Evolutionary conservation across 2,113 vertebrate species (phyloP), one percentile per base, ranked within the genome.

Genomic region (Hypomesus transpacificus): DNA sequence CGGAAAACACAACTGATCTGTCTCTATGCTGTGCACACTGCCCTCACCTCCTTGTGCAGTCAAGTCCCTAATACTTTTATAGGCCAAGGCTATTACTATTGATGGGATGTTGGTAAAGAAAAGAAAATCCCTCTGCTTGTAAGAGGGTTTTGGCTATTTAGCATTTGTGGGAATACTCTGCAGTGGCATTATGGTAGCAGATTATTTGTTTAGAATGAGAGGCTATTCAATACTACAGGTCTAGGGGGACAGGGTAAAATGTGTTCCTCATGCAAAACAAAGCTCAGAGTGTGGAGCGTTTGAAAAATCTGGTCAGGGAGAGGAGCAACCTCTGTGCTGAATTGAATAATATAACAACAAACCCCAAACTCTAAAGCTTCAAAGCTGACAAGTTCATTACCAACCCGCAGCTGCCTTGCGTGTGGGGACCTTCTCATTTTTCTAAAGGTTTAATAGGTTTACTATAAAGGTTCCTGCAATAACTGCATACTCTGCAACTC

Each of bases 191-290:
- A 85, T 80, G 76, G 85, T 76, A 82, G 81, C 77, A 83, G 82
- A 84, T 88, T 87, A 87, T 91, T 90, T 90, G 83, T 88, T 91
- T 89, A 87, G 87, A 90, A 89, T 77, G 77, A 89, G 82, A 83
- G 75, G 83, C 86, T 85, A 84, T 86, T 86, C 80, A 75, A 83
- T 85, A 86, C 68, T 73, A 74, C 2, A 52, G 81, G 73, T 84
- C 88, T 82, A 73, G 67, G 21, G 89, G 83, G 88, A 88, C 68
- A 78, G 78, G 78, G 51, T 82, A 71, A 90, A 90, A 88, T 85
- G 83, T 84, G 82, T 82, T 84, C 71, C 69, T 76, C 60, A 75
- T 73, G 87, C 84, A 80, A 87, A 88, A 86, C 81, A 84, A 83
- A 81, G 80, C 22, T 74, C 80, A 70, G 39, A 66, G 77, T 65